These are phyloP conservation scores for Micromussa lordhowensis DNA, from an alignment of 92 coral and sea anemone species.

Conservation along the genomic window DNA sequence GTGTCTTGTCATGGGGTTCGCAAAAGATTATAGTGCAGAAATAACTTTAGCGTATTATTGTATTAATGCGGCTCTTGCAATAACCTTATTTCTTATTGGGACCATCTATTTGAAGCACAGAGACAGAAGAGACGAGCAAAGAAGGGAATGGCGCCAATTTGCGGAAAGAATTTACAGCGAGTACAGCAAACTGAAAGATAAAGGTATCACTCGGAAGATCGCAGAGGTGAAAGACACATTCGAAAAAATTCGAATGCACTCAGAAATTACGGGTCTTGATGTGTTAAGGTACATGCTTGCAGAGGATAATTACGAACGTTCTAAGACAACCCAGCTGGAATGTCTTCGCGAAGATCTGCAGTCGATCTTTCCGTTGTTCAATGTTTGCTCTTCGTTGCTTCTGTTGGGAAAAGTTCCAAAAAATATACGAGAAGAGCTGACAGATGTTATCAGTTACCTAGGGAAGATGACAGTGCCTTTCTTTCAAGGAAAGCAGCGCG, in stretches of 20 bases:
- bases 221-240: slow-evolving; percentile 3
- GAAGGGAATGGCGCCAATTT: slow-evolving; percentile 28
- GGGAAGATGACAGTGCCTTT: background rate
- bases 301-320: background rate
- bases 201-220: slow-evolving; percentile 4
- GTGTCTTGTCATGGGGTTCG: slow-evolving; percentile 16
- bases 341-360: slow-evolving; percentile 11
- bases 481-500: background rate
- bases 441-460: slow-evolving; percentile 6
- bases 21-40: background rate
- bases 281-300: slow-evolving; percentile 21
- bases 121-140: background rate
- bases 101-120: slow-evolving; percentile 9
- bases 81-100: background rate
- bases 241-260: background rate
- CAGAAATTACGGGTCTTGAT: slow-evolving; percentile 18
- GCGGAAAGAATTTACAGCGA: slow-evolving; percentile 22
- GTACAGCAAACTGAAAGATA: slow-evolving; percentile 11
- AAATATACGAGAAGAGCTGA: slow-evolving; percentile 24
- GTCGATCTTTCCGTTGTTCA: background rate
- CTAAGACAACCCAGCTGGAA: background rate
- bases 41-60: slow-evolving; percentile 16
- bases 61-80: background rate
- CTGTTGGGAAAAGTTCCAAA: slow-evolving; percentile 14
- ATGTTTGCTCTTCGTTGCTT: background rate